Evolutionary conservation across 2,888 invertebrate species (phyloP).

Genomic region (Melanargia galathea): DNA sequence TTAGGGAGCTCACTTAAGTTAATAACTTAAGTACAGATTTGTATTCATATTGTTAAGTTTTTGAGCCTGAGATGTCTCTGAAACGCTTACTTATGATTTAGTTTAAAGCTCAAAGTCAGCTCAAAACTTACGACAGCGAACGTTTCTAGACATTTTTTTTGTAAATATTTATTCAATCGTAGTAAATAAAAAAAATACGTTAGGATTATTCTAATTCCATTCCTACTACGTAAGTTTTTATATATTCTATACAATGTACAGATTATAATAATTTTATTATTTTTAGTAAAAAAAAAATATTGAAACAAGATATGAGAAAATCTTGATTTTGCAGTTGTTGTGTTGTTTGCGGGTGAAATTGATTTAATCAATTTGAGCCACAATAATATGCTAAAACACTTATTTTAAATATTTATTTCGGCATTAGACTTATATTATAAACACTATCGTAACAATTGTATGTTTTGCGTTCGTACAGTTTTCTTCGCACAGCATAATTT

Average conservation of each 20-base stretch:
- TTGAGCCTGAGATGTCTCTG: slow-evolving; percentile 18
- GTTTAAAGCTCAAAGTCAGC: slow-evolving; percentile 80
- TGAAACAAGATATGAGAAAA: slow-evolving; percentile 1
- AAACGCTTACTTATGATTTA: slow-evolving; percentile 51
- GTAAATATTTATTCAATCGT: slow-evolving; percentile 63
- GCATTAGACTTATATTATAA: slow-evolving; percentile 9
- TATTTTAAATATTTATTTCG: slow-evolving; percentile 11
- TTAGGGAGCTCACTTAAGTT: slow-evolving; percentile 30
- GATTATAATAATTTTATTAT: slow-evolving; percentile 45
- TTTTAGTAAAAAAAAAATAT: slow-evolving; percentile 44
- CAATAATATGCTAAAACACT: not conserved
- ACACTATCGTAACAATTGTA: not conserved
- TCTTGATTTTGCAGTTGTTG: slow-evolving; percentile 9
- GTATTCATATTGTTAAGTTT: slow-evolving; percentile 15
- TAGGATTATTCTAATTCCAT: slow-evolving; percentile 59
- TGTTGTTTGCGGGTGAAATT: slow-evolving; percentile 28
- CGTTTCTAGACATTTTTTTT: slow-evolving; percentile 45
- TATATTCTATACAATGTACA: slow-evolving; percentile 60
- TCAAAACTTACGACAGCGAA: slow-evolving; percentile 58
- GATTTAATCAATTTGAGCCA: slow-evolving; percentile 35
- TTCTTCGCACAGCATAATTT: slow-evolving; percentile 29
- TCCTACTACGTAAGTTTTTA: slow-evolving; percentile 67
- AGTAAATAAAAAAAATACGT: slow-evolving; percentile 46
- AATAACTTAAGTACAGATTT: slow-evolving; percentile 63
- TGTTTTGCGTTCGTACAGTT: slow-evolving; percentile 15